A percentile compares a stretch with the other conserved stretches of the same genome.
These are phyloP conservation scores for Eupeodes latifasciatus DNA, from an alignment of 2,888 invertebrate species.

Conservation along the genomic window DNA sequence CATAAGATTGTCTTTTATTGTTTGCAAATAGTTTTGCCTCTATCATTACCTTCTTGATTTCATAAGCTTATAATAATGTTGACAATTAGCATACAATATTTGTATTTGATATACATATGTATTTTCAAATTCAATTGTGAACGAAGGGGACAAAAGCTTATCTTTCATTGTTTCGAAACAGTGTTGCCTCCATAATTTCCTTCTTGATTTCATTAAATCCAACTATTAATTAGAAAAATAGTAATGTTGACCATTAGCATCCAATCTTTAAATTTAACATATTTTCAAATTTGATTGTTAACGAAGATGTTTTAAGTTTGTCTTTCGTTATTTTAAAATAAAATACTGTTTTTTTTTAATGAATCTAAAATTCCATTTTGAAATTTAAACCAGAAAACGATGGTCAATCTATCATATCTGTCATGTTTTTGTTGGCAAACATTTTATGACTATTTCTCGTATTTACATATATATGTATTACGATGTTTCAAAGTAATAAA, in stretches of 20 bases:
- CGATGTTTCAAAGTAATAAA: conserved; percentile 6
- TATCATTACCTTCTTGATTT: too few relatives aligned
- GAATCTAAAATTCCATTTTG: too few relatives aligned
- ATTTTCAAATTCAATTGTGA: too few relatives aligned
- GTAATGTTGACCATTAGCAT: background rate
- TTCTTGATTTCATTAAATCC: background rate
- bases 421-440: background rate
- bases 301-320: background rate
- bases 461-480: background rate
- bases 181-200: background rate
- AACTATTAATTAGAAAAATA: background rate
- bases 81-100: too few relatives aligned
- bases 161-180: background rate
- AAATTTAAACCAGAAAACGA: too few relatives aligned
- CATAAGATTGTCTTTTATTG: too few relatives aligned
- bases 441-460: background rate
- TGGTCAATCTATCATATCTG: background rate
- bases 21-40: too few relatives aligned
- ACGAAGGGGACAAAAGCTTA: too few relatives aligned
- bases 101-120: too few relatives aligned
- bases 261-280: background rate
- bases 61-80: too few relatives aligned
- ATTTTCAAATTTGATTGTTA: background rate
- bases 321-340: background rate
- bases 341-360: too few relatives aligned